These are phyloP conservation scores for Pseudomyrmex flavicornis DNA, from an alignment of 1,140 invertebrate genomes.

Conservation along the genomic window DNA sequence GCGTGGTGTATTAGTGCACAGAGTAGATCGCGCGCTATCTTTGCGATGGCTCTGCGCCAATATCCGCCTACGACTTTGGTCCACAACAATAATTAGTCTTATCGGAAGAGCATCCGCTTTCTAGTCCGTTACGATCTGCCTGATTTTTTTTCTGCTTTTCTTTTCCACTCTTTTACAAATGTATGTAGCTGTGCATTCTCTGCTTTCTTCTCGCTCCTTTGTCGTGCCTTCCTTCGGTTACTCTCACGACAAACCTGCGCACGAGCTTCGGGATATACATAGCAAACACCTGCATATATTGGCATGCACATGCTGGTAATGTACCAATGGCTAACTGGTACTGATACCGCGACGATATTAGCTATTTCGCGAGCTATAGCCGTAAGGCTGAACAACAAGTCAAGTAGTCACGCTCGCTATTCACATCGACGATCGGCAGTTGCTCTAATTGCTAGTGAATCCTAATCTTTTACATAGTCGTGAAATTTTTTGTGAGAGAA, in stretches of 20 bases:
- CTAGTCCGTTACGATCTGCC: conserved; percentile 44
- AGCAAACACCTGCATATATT: conserved; percentile 63
- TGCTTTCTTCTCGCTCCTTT: not conserved
- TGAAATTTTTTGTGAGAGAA: not conserved
- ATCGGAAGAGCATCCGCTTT: conserved; percentile 71
- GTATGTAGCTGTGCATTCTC: not conserved
- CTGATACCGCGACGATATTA: conserved; percentile 33
- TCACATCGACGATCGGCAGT: conserved; percentile 42
- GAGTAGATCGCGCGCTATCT: conserved; percentile 9
- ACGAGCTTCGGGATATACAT: conserved; percentile 71
- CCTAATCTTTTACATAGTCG: not conserved
- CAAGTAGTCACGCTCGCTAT: conserved; percentile 69
- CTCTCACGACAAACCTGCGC: conserved; percentile 65
- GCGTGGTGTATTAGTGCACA: conserved; percentile 28
- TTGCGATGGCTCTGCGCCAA: conserved; percentile 31
- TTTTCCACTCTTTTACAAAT: conserved; percentile 20
- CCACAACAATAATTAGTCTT: conserved; percentile 82
- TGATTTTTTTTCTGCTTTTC: not conserved
- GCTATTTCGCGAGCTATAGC: conserved; percentile 56
- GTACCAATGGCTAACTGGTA: conserved; percentile 45
- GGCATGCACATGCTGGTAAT: conserved; percentile 73
- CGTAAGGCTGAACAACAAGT: conserved; percentile 47
- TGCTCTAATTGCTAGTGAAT: conserved; percentile 58
- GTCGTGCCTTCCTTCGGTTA: conserved; percentile 1
- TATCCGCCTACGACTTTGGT: conserved; percentile 37